Evolutionary conservation across 2,888 invertebrate genomes (phyloP).

Genomic region (Ophion ellenae): DNA sequence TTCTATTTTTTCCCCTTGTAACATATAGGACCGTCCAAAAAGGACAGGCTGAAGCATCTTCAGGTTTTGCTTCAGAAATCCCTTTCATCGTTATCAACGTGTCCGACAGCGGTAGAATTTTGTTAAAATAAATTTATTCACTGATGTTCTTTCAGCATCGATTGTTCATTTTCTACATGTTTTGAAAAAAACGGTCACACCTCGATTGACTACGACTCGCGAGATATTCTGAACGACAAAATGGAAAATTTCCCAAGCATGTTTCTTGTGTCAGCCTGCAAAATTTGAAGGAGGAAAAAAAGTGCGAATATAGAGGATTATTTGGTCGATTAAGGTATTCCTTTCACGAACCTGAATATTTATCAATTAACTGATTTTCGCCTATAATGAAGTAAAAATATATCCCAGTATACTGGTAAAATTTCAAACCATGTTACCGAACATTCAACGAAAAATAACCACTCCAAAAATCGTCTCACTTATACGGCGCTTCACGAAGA

Average conservation of each 20-base stretch:
- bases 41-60: not conserved
- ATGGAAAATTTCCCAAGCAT: not conserved
- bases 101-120: too few species aligned
- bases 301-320: not conserved
- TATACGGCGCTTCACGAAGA: too few species aligned
- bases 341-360: too few species aligned
- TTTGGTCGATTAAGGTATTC: too few species aligned
- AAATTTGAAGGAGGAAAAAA: not conserved
- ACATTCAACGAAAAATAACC: too few species aligned
- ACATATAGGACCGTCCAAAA: not conserved
- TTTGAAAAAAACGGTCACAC: not conserved
- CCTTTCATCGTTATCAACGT: not conserved
- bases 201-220: not conserved
- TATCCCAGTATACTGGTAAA: too few species aligned
- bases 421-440: too few species aligned
- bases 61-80: not conserved
- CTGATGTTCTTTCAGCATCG: too few species aligned
- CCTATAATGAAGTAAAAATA: too few species aligned
- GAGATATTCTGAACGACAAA: not conserved
- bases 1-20: not conserved
- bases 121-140: not conserved
- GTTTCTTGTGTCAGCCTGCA: not conserved
- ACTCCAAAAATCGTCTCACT: too few species aligned
- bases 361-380: too few species aligned
- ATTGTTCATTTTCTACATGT: not conserved